These are phyloP conservation scores for Beris morrisii DNA, from an alignment of 2,888 invertebrate species.

Conservation along the genomic window DNA sequence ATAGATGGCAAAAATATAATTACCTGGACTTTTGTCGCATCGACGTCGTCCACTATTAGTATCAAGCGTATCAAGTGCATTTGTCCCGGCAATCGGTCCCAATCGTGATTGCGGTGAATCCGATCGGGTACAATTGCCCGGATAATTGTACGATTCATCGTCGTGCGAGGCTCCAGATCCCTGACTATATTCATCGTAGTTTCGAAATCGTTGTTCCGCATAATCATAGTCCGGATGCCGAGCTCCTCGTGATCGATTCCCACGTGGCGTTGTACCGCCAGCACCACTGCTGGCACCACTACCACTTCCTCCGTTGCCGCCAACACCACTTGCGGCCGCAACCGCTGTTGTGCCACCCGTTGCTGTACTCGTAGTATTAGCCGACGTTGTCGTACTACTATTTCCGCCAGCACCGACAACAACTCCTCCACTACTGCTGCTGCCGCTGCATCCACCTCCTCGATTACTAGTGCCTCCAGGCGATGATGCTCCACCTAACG, in stretches of 20 bases:
- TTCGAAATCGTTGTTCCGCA: slow-evolving; percentile 60
- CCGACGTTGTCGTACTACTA: slow-evolving; percentile 45
- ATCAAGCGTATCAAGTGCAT: slow-evolving; percentile 51
- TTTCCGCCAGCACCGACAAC: slow-evolving; percentile 39
- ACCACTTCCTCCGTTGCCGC: slow-evolving; percentile 39
- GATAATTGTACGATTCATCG: slow-evolving; percentile 54
- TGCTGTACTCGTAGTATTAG: slow-evolving; percentile 31
- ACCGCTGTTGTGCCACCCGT: background rate
- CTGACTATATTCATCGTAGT: slow-evolving; percentile 74
- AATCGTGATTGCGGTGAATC: slow-evolving; percentile 51
- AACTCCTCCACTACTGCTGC: slow-evolving; percentile 6
- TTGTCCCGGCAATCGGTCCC: slow-evolving; percentile 58
- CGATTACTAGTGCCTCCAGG: slow-evolving; percentile 1
- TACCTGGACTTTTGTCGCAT: slow-evolving; percentile 54
- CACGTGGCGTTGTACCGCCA: slow-evolving; percentile 54
- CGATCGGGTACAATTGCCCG: slow-evolving; percentile 57
- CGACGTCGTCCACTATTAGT: slow-evolving; percentile 51
- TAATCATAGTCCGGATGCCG: slow-evolving; percentile 58
- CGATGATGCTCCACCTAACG: slow-evolving; percentile 42
- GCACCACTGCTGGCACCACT: slow-evolving; percentile 43
- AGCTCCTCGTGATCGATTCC: slow-evolving; percentile 52
- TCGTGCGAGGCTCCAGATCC: slow-evolving; percentile 69
- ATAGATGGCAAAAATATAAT: slow-evolving; percentile 22
- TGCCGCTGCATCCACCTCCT: background rate
- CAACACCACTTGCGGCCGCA: slow-evolving; percentile 39